Base-by-base conservation (phyloP, 1,140 invertebrate species). In the Idris sp. region DNA sequence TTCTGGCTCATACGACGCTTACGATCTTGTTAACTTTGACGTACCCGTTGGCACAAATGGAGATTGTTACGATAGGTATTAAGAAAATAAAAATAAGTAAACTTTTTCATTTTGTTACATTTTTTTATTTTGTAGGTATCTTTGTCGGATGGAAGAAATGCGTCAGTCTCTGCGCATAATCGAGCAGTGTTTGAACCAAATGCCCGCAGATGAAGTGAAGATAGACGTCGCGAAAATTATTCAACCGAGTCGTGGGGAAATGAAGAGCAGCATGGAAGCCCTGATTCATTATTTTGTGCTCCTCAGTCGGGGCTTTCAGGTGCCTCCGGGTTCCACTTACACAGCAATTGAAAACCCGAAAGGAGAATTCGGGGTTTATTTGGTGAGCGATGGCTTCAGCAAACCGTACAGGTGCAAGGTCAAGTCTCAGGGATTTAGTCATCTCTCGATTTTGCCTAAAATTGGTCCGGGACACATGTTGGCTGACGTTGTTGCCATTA, bases 1-100 rank as follows among this genome's bases (percentile, higher is more conserved):
- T 99, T 99, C 88, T 99, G 97, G 97, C 89, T 99, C 98, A 0
- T 99, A 99, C 84, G 98, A 99, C 88, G 97, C 94, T 5, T 99
- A 99, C 83, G 89, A 97, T 81, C 85, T 94, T 19, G 91, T 99
- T 0, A 96, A 99, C 10, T 99, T 99, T 88, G 98, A 99, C 86
- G 91, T 99, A 4, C 98, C 98, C 1, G 94, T 99, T 81, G 98
- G 98, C 3, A 92, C 89, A 5, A 94, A 97, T 65, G 98, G 98
- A 7, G 98, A 99, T 86, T 97, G 96, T 80, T 99, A 98, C 80
- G 97, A 99, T 86, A 93, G 97, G 91, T 95, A 83, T 15, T 4
- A 6, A 22, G 19, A 22, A n/a, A n/a, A n/a, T n/a, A n/a, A n/a
- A n/a, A n/a, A n/a, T n/a, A n/a, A n/a, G n/a, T n/a, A n/a, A n/a